Evolutionary conservation across 1,140 invertebrate species (phyloP).

Genomic region (Lutraria rhynchaena): DNA sequence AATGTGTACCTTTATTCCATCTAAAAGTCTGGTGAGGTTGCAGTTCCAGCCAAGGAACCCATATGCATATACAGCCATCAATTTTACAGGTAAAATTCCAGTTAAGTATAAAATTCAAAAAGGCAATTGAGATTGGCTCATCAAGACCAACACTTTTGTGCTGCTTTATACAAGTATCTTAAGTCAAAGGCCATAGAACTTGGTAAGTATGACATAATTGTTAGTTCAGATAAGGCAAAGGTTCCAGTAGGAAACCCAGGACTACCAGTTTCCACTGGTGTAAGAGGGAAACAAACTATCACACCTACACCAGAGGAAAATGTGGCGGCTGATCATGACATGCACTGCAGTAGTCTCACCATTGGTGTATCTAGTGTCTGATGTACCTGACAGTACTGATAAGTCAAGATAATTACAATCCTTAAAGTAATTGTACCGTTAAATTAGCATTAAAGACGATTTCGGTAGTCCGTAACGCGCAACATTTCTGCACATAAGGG

Average conservation of each 20-base stretch:
- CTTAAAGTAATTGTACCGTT: too few relatives aligned
- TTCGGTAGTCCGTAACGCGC: too few relatives aligned
- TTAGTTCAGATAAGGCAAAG: slow-evolving; percentile 50
- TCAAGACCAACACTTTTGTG: slow-evolving; percentile 61
- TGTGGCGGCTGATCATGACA: slow-evolving; percentile 57
- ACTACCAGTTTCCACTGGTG: slow-evolving; percentile 51
- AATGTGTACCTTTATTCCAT: slow-evolving; percentile 14
- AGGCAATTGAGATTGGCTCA: slow-evolving; percentile 55
- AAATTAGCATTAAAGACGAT: too few relatives aligned
- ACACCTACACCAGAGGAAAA: not conserved
- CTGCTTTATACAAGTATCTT: slow-evolving; percentile 60
- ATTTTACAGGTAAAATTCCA: slow-evolving; percentile 48
- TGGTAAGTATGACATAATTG: not conserved
- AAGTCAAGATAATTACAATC: too few relatives aligned
- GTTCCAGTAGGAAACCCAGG: slow-evolving; percentile 56
- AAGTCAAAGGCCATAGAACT: slow-evolving; percentile 46
- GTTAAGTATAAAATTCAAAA: slow-evolving; percentile 63
- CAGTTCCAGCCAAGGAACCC: slow-evolving; percentile 38
- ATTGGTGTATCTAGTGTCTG: slow-evolving; percentile 29
- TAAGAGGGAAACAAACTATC: slow-evolving; percentile 29
- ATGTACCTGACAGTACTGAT: slow-evolving; percentile 28
- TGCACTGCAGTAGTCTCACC: slow-evolving; percentile 37
- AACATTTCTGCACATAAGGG: too few relatives aligned
- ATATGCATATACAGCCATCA: slow-evolving; percentile 33
- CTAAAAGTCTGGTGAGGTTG: slow-evolving; percentile 10